Base-by-base conservation (phyloP, 2,797 vertebrate genomes). In the Champsocephalus gunnari region DNA sequence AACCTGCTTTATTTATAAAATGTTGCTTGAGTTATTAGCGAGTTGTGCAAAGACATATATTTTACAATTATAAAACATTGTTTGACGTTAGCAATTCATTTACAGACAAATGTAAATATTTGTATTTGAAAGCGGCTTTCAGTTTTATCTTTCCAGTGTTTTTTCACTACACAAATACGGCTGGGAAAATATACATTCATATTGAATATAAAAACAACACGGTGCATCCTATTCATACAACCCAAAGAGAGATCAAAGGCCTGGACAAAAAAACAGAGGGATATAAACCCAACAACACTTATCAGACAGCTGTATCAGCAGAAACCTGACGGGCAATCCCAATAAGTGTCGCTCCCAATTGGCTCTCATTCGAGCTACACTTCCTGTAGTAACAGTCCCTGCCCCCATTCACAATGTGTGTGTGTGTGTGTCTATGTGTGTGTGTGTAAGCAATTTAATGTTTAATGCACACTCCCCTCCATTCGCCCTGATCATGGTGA, bases 401-500 rank as follows among this genome's bases (percentile, higher is more conserved):
- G 56, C 86, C 91, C 86, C 76, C 9, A 54, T 80, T 68, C 56
- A 38, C 51, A 54, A 10, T 68, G 66, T 83, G 66, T 72, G 34
- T 83, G 66, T 72, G 34, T 65, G 69, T 51, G 48, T 58, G 73
- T 63, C 58, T 77, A 67, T 63, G 71, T 71, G 76, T 83, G 73
- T 83, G 75, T 68, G 81, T 66, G 54, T n/a, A 70, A 77, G 85
- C 87, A 92, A 92, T 93, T 95, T 93, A 95, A 95, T 96, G 92
- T 96, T 95, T 95, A 95, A 95, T 95, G 93, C 86, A 75, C 88
- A 76, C 89, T 87, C 88, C 86, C 87, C 87, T 89, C 92, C 89
- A 92, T 84, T 92, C 82, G 60, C 77, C 88, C 92, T 86, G 90
- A 94, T 92, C 92, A 92, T 80, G 87, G 89, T 92, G 89, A 92